A percentile compares a stretch with the other conserved stretches of the same genome.
phyloP scores from a whole-genome alignment of 2,888 invertebrate species.

The Carpatolechia fugitivella region DNA sequence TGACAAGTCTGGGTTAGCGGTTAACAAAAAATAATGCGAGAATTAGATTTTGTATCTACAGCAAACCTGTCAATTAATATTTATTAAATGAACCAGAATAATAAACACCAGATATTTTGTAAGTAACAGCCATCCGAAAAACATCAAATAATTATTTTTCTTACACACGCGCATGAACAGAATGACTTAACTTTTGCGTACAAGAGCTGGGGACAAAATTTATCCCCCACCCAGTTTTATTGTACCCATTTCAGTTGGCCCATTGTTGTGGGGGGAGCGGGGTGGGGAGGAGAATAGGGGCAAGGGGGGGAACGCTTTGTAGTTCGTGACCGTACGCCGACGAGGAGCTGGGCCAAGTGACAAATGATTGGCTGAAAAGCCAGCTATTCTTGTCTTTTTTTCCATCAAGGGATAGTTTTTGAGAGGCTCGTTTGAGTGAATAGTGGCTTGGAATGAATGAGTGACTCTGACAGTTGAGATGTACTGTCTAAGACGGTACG shows the following conservation, averaged over 20 bases:
- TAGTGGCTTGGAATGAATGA: neutral
- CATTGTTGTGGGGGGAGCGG: slow-evolving; percentile 15
- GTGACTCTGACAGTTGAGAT: neutral
- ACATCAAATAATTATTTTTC: neutral
- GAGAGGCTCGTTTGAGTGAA: neutral
- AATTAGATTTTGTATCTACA: no score
- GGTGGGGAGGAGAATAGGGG: neutral
- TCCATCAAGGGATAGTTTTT: neutral
- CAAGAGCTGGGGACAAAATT: slow-evolving; percentile 18
- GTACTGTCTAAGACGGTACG: neutral
- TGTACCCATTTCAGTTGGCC: slow-evolving; percentile 19
- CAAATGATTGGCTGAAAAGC: slow-evolving; percentile 15
- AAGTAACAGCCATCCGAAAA: no score
- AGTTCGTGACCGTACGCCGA: slow-evolving; percentile 8
- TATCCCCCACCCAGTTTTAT: slow-evolving; percentile 18
- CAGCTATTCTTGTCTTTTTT: neutral
- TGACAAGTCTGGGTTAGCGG: no score
- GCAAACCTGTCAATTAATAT: no score
- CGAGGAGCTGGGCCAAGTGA: slow-evolving; percentile 16
- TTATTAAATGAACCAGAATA: no score
- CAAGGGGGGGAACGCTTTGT: slow-evolving; percentile 4
- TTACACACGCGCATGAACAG: neutral
- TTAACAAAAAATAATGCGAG: no score
- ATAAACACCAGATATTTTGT: no score
- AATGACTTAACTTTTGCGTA: slow-evolving; percentile 5